A percentile compares a stretch with the other conserved stretches of the same genome.
Conservation (phyloP, 1,140 invertebrate species). For the Tetramorium alpestre region DNA sequence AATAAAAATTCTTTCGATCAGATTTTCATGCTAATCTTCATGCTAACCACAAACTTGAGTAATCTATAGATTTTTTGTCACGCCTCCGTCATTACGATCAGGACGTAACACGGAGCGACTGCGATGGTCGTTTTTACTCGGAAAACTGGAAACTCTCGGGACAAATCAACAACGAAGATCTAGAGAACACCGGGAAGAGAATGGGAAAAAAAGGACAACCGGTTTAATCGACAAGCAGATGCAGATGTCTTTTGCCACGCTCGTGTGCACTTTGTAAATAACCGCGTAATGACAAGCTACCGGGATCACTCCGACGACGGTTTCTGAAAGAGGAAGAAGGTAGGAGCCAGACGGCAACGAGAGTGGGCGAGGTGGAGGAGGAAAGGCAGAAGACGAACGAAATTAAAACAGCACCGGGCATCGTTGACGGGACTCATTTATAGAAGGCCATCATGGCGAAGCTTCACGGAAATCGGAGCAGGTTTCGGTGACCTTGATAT, state of each 20-base stretch:
- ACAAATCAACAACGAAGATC: not conserved
- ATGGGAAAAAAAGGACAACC: conserved; percentile 47
- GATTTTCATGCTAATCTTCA: not conserved
- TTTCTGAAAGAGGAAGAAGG: conserved; percentile 27
- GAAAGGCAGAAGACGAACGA: conserved; percentile 39
- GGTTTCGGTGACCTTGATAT: conserved; percentile 70
- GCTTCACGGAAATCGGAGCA: conserved; percentile 74
- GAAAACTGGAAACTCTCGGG: conserved; percentile 40
- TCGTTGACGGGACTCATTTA: conserved; percentile 26
- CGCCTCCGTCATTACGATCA: conserved; percentile 9
- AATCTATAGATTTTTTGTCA: conserved; percentile 42
- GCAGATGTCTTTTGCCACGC: conserved; percentile 58
- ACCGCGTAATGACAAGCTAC: conserved; percentile 60
- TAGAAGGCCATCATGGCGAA: conserved; percentile 63
- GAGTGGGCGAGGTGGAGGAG: conserved; percentile 24
- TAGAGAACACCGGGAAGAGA: conserved; percentile 37
- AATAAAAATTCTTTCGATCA: not conserved
- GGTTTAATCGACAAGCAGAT: conserved; percentile 61
- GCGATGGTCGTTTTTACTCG: conserved; percentile 27
- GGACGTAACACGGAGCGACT: conserved; percentile 25
- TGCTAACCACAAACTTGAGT: not conserved
- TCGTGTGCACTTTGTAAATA: conserved; percentile 60
- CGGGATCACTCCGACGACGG: conserved; percentile 33
- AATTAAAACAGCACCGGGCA: conserved; percentile 59
- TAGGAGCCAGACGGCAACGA: not conserved